Base-by-base conservation (phyloP, 2,113 vertebrate genomes). In the Megaceryle maxima region DNA sequence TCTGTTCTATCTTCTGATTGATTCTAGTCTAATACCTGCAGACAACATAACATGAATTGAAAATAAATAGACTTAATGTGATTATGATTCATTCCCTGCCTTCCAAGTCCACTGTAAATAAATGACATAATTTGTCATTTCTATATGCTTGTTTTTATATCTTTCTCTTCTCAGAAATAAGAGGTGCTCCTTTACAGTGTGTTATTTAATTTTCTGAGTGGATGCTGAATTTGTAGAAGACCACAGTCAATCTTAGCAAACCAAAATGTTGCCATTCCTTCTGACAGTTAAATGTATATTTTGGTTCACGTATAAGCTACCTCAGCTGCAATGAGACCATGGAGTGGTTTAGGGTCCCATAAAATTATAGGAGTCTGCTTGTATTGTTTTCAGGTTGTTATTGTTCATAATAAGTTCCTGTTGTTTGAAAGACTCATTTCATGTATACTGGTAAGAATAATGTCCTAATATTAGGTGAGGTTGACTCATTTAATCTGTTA, bases 341-440 rank as follows among this genome's bases (percentile, higher is more conserved):
- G 22, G 20, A 83, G 64, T 92, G 67, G 33, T 75, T 64, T 74
- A 43, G 43, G 51, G 56, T 93, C 56, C 68, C 11, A 50, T 93
- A 92, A 93, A 94, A 75, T 90, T 86, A n/a, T 37, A 83, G 79
- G 56, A 80, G 72, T 56, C 46, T 90, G 55, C 68, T 60, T 90
- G 48, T 94, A 94, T 90, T 96, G 85, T 96, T 90, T 95, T 92
- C 77, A 82, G 53, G 44, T 92, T 96, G 76, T 88, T 95, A 90
- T 67, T 96, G 48, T 94, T 92, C 51, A 29, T 87, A 78, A 56
- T 69, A 94, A 86, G 69, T 94, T 95, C 88, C 90, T 88, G 82
- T 96, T 94, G 72, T 87, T 90, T 93, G n/a, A 82, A 93, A 64
- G 57, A 84, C 73, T 75, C 48, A 33, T 70, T 92, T 67, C 35